Percentiles rank a stretch among this genome's conserved stretches.
Evolutionary conservation across 2,888 invertebrate genomes (phyloP).

Genomic region (Girardia tigrina): DNA sequence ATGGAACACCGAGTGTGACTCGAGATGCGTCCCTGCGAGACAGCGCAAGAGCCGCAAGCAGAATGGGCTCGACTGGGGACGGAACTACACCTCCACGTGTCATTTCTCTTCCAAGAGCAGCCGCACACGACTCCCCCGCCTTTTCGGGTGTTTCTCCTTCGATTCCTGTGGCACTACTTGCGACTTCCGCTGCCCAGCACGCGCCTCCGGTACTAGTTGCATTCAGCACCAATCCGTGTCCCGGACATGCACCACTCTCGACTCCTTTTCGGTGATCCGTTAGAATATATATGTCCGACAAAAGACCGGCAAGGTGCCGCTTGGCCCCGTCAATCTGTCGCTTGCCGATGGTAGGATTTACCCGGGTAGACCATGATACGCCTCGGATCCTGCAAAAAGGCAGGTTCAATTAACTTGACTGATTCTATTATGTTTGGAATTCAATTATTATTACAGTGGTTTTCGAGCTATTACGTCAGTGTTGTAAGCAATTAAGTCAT

Average conservation of each 20-base stretch:
- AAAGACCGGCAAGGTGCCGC: conserved; percentile 70
- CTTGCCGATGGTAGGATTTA: conserved; percentile 82
- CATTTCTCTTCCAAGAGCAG: conserved; percentile 56
- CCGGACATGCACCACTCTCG: conserved; percentile 48
- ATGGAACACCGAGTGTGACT: neutral
- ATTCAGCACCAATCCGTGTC: conserved; percentile 73
- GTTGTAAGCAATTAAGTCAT: too few relatives aligned
- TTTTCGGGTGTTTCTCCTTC: conserved; percentile 74
- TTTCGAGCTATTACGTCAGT: too few relatives aligned
- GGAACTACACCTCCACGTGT: neutral
- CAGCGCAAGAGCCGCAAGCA: neutral
- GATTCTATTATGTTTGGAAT: too few relatives aligned
- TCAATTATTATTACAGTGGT: too few relatives aligned
- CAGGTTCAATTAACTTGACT: neutral
- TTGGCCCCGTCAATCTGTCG: conserved; percentile 82
- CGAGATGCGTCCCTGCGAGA: neutral
- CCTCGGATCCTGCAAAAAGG: conserved; percentile 60
- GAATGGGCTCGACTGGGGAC: neutral
- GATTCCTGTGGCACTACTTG: conserved; percentile 52
- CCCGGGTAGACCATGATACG: conserved; percentile 66
- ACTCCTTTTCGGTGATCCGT: conserved; percentile 57
- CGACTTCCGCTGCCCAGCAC: conserved; percentile 50
- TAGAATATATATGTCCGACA: conserved; percentile 86
- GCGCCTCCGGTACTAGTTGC: conserved; percentile 76
- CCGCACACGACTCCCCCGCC: conserved; percentile 68